Evolutionary conservation across 1,140 invertebrate species (phyloP), one percentile per base, ranked within the genome.

Genomic region (Bombyx mandarina): DNA sequence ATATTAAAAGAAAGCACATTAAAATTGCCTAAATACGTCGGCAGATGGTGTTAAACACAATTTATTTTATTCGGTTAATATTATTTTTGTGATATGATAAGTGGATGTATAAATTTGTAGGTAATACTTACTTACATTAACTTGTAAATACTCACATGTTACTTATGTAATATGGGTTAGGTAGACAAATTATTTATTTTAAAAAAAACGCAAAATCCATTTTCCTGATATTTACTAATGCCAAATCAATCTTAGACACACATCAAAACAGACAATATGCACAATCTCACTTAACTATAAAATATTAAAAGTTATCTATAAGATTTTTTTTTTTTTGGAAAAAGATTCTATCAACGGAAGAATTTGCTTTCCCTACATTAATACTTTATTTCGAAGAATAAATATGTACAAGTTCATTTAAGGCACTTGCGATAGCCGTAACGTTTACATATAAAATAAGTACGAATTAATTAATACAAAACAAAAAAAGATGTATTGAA

Each of bases 211-310:
- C 49, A 54, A 35, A 45, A 35, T 63, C 73, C 67, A 69, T 82
- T 85, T 84, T 83, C 67, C 58, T 79, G 77, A 81, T 85, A 82
- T 86, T 86, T 86, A 86, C 83, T 86, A 86, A 82, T 82, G 71
- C 79, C 80, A 85, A 84, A 85, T 86, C 83, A 86, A 83, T 86
- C 79, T 82, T 78, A 83, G 75, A 83, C 83, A 85, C 82, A 86
- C 83, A 79, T 82, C 79, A 83, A 86, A 83, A 85, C 83, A 84
- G 77, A 86, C 83, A 84, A 82, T 84, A 84, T 87, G 79, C 83
- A 87, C 80, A 84, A 85, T 87, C 83, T 87, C 80, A 72, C 83
- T 81, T 87, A 87, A 81, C 75, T 81, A 82, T 72, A 67, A 71
- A 62, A 63, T 70, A 77, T 73, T 70, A 64, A 73, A 73, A 63